Conservation (phyloP, 92 coral and sea anemone species). For the Metridium senile region DNA sequence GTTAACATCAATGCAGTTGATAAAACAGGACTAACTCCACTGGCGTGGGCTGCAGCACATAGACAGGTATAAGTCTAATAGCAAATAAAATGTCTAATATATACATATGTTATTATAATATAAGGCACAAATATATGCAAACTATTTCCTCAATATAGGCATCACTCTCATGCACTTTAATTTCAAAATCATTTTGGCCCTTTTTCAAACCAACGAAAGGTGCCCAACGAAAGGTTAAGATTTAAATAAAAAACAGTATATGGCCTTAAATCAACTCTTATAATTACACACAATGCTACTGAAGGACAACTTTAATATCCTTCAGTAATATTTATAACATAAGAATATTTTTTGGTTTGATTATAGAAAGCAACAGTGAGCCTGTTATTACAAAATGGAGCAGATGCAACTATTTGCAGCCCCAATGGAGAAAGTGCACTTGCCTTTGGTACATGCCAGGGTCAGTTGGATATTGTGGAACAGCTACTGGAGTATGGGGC, state of each 20-base stretch:
- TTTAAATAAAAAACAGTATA: no score
- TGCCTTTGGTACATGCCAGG: conserved; percentile 96
- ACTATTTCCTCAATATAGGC: no score
- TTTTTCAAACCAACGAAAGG: no score
- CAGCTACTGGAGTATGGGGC: conserved; percentile 92
- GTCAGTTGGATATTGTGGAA: conserved; percentile 89
- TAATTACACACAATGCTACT: no score
- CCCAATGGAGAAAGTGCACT: conserved; percentile 91
- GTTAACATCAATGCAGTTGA: conserved; percentile 87
- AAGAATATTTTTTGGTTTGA: neutral
- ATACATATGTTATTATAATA: neutral
- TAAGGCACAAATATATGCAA: no score
- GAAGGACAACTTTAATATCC: no score
- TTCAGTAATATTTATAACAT: no score
- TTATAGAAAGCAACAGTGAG: conserved; percentile 95
- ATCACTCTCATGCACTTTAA: no score
- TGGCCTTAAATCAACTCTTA: no score
- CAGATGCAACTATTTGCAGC: conserved; percentile 86
- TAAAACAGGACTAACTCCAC: conserved; percentile 95
- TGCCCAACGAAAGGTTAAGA: no score
- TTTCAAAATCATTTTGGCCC: no score
- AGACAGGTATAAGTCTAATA: conserved; percentile 70
- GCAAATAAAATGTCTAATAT: neutral
- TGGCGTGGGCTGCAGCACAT: conserved; percentile 99
- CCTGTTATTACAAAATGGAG: conserved; percentile 82